A percentile compares a stretch with the other conserved stretches of the same genome.
phyloP scores from a whole-genome alignment of 2,113 vertebrate genomes.

The Dicentrarchus labrax region DNA sequence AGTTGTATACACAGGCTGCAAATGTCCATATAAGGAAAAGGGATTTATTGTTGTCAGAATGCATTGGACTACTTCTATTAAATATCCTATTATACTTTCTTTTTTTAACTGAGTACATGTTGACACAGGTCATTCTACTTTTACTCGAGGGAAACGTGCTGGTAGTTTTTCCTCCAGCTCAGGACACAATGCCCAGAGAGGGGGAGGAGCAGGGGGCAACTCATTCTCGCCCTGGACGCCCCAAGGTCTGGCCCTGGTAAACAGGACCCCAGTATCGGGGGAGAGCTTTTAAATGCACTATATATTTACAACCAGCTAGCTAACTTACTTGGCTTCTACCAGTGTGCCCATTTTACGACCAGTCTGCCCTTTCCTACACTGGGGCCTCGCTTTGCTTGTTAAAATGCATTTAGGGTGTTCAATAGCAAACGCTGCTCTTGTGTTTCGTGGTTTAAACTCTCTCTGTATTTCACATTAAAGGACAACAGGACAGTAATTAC shows the following conservation, averaged over 20 bases:
- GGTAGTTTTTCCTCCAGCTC: neutral
- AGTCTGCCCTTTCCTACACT: neutral
- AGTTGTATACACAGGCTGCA: neutral
- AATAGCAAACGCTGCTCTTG: neutral
- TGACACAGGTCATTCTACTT: neutral
- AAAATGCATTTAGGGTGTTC: neutral
- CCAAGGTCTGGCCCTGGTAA: neutral
- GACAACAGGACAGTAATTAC: neutral
- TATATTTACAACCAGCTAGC: neutral
- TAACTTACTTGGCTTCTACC: neutral
- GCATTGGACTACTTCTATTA: too few relatives aligned
- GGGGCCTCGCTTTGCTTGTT: constrained; percentile 11
- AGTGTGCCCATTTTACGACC: neutral
- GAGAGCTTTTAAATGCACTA: neutral
- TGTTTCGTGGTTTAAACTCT: neutral
- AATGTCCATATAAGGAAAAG: neutral
- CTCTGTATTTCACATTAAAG: neutral
- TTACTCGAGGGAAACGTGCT: neutral
- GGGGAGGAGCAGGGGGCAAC: neutral
- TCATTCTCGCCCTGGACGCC: neutral
- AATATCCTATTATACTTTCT: too few relatives aligned
- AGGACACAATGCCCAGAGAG: neutral
- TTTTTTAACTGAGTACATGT: neutral
- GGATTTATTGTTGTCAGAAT: too few relatives aligned
- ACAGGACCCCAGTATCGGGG: neutral